phyloP scores from a whole-genome alignment of 2,888 invertebrate species.

The Macrosoma leucophasiata region DNA sequence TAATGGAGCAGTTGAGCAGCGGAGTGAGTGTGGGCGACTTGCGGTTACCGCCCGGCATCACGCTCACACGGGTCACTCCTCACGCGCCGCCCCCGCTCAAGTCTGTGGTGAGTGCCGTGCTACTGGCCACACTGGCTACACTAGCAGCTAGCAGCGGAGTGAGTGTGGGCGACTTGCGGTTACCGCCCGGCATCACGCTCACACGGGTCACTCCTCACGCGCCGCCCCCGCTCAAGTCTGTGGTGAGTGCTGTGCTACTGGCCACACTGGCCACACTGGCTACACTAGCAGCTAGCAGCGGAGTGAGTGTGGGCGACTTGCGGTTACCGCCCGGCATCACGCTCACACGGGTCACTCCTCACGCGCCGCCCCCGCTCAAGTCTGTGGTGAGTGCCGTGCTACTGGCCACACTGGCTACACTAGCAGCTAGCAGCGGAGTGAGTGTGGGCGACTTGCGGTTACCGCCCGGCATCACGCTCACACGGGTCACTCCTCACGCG shows the following conservation, averaged over 20 bases:
- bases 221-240: conserved; percentile 52
- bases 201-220: conserved; percentile 80
- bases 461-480: conserved; percentile 88
- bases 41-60: conserved; percentile 86
- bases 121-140: no score
- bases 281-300: no score
- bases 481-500: conserved; percentile 78
- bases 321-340: conserved; percentile 88
- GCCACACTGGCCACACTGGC: no score
- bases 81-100: conserved; percentile 51
- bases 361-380: conserved; percentile 49
- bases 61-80: conserved; percentile 82
- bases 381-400: conserved; percentile 64
- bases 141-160: no score
- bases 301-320: conserved; percentile 80
- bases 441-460: conserved; percentile 79
- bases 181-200: conserved; percentile 89
- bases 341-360: conserved; percentile 81
- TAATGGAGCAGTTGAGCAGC: conserved; percentile 69
- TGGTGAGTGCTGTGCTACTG: no score
- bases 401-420: no score
- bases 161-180: conserved; percentile 78
- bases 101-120: conserved; percentile 61
- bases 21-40: conserved; percentile 79
- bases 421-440: no score